These are phyloP conservation scores for Rhincodon typus DNA, from an alignment of 2,797 vertebrate genomes.

Conservation along the genomic window DNA sequence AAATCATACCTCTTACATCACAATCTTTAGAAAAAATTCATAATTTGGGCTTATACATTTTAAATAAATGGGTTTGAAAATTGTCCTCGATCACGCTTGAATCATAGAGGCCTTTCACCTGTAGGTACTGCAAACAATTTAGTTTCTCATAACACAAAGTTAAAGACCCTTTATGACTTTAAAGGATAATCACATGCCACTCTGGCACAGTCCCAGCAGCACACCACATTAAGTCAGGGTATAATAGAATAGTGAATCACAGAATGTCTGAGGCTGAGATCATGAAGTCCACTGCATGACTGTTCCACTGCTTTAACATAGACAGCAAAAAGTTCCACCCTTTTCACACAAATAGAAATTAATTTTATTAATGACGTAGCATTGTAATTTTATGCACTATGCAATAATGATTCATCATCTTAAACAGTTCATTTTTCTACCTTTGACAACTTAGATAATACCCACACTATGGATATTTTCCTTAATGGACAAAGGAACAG, in stretches of 20 bases:
- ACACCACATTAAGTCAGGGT: not conserved
- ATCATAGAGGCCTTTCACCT: not conserved
- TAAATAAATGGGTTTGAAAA: not conserved
- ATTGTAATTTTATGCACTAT: not conserved
- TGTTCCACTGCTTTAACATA: not conserved
- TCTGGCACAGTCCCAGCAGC: not conserved
- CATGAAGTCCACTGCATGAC: not conserved
- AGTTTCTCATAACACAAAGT: too few relatives aligned
- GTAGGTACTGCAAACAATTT: not conserved
- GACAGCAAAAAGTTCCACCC: not conserved
- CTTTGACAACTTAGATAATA: not conserved
- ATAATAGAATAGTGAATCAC: not conserved
- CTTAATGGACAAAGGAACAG: not conserved
- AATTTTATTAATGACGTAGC: not conserved
- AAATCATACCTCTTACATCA: too few relatives aligned
- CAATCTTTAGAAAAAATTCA: not conserved
- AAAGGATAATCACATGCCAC: not conserved
- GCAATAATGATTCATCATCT: too few relatives aligned
- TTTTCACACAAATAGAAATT: not conserved
- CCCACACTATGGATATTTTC: not conserved
- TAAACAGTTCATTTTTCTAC: not conserved
- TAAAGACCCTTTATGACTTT: not conserved
- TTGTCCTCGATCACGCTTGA: not conserved
- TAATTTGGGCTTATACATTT: not conserved
- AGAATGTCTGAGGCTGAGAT: not conserved